Evolutionary conservation across 37 sponge, comb jelly and placozoan genomes (phyloP).

Genomic region (Hexactinellida sp.): DNA sequence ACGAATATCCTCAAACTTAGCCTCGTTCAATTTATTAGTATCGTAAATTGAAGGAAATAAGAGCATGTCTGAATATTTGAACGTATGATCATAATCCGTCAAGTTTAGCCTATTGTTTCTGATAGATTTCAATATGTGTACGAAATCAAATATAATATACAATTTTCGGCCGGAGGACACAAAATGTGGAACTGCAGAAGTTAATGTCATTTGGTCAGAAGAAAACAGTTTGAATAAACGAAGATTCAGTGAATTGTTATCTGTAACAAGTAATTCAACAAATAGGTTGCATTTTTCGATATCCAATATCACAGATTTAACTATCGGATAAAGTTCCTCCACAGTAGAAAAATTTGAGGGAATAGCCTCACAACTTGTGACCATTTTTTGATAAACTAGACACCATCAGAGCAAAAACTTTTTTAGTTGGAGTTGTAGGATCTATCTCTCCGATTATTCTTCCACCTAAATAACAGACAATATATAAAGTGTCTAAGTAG

Average conservation of each 20-base stretch:
- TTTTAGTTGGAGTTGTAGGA: conserved; percentile 5
- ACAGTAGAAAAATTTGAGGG: not conserved
- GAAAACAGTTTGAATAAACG: not conserved
- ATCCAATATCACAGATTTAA: not conserved
- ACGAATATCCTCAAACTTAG: not conserved
- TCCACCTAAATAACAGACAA: not conserved
- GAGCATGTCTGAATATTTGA: not conserved
- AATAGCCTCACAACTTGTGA: not conserved
- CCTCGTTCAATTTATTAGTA: not conserved
- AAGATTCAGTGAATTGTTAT: not conserved
- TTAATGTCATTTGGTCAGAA: not conserved
- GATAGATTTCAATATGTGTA: not conserved
- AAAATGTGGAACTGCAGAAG: not conserved
- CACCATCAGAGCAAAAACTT: not conserved
- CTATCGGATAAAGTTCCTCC: not conserved
- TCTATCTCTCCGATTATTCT: not conserved
- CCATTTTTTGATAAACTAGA: not conserved
- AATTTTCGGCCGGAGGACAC: not conserved
- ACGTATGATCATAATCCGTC: not conserved
- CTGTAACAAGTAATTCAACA: not conserved
- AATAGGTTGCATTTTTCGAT: not conserved
- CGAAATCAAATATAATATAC: not conserved
- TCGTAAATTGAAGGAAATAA: not conserved
- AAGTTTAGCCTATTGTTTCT: conserved; percentile 1
- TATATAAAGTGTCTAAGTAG: not conserved